Base-by-base conservation (phyloP, 2,888 invertebrate genomes). In the Acronicta aceris region DNA sequence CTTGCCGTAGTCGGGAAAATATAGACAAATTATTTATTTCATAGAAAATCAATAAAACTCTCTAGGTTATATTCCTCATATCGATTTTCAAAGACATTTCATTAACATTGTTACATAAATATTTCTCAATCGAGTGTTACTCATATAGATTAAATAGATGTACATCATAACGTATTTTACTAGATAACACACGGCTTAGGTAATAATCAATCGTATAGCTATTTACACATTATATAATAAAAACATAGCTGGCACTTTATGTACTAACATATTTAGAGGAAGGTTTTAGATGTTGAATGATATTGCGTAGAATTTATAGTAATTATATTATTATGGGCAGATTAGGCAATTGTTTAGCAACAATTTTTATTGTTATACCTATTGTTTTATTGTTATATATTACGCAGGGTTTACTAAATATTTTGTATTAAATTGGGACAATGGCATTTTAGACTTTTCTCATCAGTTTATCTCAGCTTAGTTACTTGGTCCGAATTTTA, bases 191-290 rank as follows among this genome's bases (percentile, higher is more conserved):
- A 79, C 73, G 62, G 79, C 83, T 85, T 89, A 90, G 85, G 69
- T 81, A 83, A n/a, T n/a, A n/a, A 21, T 21, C 21, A 21, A 72
- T 82, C 78, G 74, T 85, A 87, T 90, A 90, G 87, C 81, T 85
- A 85, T 87, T 85, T 82, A 88, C 89, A 91, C 89, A 21, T 79
- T 80, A 84, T 82, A 75, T 83, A n/a, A n/a, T n/a, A 69, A 87
- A 87, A 78, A 86, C 73, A 82, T 93, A 93, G 93, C 86, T 86
- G 86, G 93, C 93, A 93, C 93, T 81, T 87, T 84, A 85, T 85
- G 79, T 87, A 83, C 81, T 66, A 80, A 81, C 71, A 80, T 86
- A 86, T 79, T 86, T 91, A 90, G 90, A 78, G 74, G 78, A 78
- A 80, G 54, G 69, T 76, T 78, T 82, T 91, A 91, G 89, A 79